Evolutionary conservation across 2,888 invertebrate species (phyloP), one percentile per base, ranked within the genome.

Genomic region (Ophion slaviceki): DNA sequence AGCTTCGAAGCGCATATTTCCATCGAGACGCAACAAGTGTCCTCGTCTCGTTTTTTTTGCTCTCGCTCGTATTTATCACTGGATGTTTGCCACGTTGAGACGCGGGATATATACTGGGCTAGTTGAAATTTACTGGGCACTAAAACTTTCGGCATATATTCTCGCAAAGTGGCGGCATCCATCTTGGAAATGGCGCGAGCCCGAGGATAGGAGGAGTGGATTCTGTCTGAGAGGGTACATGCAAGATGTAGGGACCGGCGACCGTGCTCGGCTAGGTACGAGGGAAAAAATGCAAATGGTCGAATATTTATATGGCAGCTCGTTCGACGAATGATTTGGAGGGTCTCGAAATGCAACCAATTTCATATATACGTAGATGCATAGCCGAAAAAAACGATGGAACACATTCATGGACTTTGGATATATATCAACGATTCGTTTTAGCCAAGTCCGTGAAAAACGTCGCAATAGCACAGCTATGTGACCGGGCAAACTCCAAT

Each of bases 71-170:
- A 83, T 86, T 86, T 83, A 86, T 83, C 78, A 68, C 80, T 68
- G 70, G 28, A 47, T 32, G 75, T n/a, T 68, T n/a, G 47, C 68
- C 45, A 70, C 62, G 81, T 74, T 68, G 85, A 81, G 74, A 71
- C 70, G 71, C 61, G 53, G 71, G 76, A 84, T 86, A 81, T 84
- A 86, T 82, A 86, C 81, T 83, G 84, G 89, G 89, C 91, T 92
- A 92, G 91, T 89, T 89, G 89, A 91, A 92, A 92, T 92, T 92
- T 92, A 92, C 90, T 90, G 91, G 90, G 91, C 89, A 92, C 90
- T 92, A 92, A 93, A 93, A 92, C 92, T 92, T 92, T 92, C 91
- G 89, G 87, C 91, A 88, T 92, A 92, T 90, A 92, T 92, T 45
- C 91, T 90, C 87, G 89, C 85, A 90, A 91, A 92, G 92, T 92